These are phyloP conservation scores for Mythimna impura DNA, from an alignment of 2,888 invertebrate species.

Conservation along the genomic window DNA sequence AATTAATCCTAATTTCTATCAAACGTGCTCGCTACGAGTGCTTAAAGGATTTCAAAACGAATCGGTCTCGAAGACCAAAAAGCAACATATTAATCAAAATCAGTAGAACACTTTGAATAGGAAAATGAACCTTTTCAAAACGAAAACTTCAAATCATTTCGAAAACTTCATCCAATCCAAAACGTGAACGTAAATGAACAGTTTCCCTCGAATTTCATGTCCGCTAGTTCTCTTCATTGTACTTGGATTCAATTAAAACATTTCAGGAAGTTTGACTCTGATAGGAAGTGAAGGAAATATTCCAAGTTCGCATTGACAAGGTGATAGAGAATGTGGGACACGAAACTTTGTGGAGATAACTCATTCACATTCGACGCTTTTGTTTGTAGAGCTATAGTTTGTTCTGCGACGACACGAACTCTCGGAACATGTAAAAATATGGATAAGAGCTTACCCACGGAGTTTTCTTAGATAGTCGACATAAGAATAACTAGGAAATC, in stretches of 20 bases:
- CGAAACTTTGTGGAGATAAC: slow-evolving; percentile 68
- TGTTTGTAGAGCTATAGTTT: slow-evolving; percentile 65
- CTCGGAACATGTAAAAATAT: slow-evolving; percentile 50
- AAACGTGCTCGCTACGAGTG: neutral
- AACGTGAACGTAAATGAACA: slow-evolving; percentile 58
- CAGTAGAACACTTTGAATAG: slow-evolving; percentile 27
- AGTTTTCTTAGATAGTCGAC: slow-evolving; percentile 40
- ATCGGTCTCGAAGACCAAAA: slow-evolving; percentile 14
- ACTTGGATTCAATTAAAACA: slow-evolving; percentile 69
- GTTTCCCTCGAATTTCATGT: slow-evolving; percentile 47
- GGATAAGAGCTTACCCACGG: slow-evolving; percentile 47
- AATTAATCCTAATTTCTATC: slow-evolving; percentile 2
- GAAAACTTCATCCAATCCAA: slow-evolving; percentile 46
- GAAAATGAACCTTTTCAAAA: slow-evolving; percentile 51
- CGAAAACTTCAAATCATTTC: slow-evolving; percentile 55
- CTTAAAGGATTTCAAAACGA: neutral
- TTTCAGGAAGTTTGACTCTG: slow-evolving; percentile 62
- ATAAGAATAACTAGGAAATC: slow-evolving; percentile 34
- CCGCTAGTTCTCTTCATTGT: slow-evolving; percentile 57
- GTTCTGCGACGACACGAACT: slow-evolving; percentile 58
- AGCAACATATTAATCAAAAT: slow-evolving; percentile 45
- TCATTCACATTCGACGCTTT: slow-evolving; percentile 68
- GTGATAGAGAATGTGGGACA: slow-evolving; percentile 61
- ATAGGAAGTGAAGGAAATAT: slow-evolving; percentile 66
- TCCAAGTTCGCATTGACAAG: slow-evolving; percentile 68